A percentile compares a stretch with the other conserved stretches of the same genome.
These are phyloP conservation scores for Drosophila tani DNA, from an alignment of 1,140 invertebrate species.

Conservation along the genomic window DNA sequence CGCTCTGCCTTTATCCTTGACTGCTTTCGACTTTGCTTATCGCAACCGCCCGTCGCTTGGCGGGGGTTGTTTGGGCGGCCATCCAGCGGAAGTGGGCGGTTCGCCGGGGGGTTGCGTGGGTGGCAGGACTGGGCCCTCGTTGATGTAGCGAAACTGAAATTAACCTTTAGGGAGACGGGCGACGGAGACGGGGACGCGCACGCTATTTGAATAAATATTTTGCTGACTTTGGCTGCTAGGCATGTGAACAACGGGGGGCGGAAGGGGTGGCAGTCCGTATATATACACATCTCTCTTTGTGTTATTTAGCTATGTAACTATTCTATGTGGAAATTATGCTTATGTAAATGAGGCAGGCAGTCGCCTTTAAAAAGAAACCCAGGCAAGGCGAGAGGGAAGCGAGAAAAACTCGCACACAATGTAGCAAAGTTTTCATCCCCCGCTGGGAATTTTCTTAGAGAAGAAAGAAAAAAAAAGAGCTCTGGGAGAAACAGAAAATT, in stretches of 20 bases:
- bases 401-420: conserved; percentile 39
- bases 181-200: conserved; percentile 26
- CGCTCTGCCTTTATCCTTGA: conserved; percentile 68
- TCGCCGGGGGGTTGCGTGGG: conserved; percentile 17
- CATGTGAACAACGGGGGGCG: conserved; percentile 22
- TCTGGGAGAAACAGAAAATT: conserved; percentile 55
- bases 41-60: conserved; percentile 56
- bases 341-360: conserved; percentile 73
- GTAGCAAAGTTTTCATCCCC: conserved; percentile 74
- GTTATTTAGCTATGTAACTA: conserved; percentile 74
- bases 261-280: conserved; percentile 28
- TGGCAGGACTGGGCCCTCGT: conserved; percentile 20
- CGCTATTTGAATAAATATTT: conserved; percentile 84
- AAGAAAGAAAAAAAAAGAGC: conserved; percentile 5
- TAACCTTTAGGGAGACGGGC: conserved; percentile 71
- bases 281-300: conserved; percentile 12
- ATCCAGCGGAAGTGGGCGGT: conserved; percentile 58
- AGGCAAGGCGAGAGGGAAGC: conserved; percentile 4
- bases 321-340: conserved; percentile 83
- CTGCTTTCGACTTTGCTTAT: conserved; percentile 80
- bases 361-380: conserved; percentile 45
- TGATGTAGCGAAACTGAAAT: conserved; percentile 75
- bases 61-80: conserved; percentile 61
- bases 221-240: conserved; percentile 74
- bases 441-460: conserved; percentile 39